Evolutionary conservation across 2,113 vertebrate species (phyloP), one percentile per base, ranked within the genome.

Genomic region (Heloderma charlesbogerti): DNA sequence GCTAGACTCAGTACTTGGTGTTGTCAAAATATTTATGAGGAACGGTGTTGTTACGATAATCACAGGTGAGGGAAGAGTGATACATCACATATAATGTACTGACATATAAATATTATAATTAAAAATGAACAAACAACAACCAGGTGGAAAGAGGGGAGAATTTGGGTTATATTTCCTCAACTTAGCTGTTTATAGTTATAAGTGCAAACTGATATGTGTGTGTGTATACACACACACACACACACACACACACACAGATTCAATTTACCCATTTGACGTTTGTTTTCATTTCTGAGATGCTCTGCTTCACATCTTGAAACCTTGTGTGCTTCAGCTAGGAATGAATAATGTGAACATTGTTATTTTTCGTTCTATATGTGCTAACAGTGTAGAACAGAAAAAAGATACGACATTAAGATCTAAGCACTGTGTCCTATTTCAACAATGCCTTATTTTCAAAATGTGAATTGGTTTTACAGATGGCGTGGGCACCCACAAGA

Each of bases 311-410:
- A 97, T 93, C 98, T 98, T 87, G 96, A 92, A 83, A 97, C 89
- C 96, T 98, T 99, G 89, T 98, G 98, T 92, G 97, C 96, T 94
- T 99, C 99, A 96, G 97, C 97, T 99, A 95, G 71, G 96, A 94
- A 96, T 93, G 90, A 92, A 95, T 94, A 88, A 96, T 27, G 90
- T 86, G 82, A 83, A 95, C 85, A 95, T 86, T 95, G 94, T 93
- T 93, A 84, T 16, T 93, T 94, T 92, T 88, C 43, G 94, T 74
- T n/a, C 90, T 34, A 31, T 4, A 91, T 93, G 5, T 29, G 80
- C 90, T 94, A 80, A 93, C 43, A 78, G 4, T 81, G 90, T 72
- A 88, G 37, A 89, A 84, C 87, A 66, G 74, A 0, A 1, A 13
- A 1, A 48, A 87, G 51, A 88, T 90, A 89, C 43, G 8, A 27